These are phyloP conservation scores for Rhabdophis nuchalis DNA, from an alignment of 2,797 vertebrate species.

Conservation along the genomic window DNA sequence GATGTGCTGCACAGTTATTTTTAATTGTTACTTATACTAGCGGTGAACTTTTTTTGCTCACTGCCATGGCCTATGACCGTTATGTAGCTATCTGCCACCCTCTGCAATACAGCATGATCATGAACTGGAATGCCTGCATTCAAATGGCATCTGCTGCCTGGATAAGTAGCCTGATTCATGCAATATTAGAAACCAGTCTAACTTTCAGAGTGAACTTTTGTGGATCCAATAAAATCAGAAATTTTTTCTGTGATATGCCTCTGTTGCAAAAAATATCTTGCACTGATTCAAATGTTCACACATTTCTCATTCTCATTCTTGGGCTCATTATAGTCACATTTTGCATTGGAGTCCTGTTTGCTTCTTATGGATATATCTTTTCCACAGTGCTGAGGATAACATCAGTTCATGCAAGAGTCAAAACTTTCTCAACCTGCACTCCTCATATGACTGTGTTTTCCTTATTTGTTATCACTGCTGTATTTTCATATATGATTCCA, in stretches of 20 bases:
- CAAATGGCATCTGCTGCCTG: neutral
- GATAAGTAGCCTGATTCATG: neutral
- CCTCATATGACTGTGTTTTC: neutral
- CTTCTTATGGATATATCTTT: slow-evolving; percentile 34
- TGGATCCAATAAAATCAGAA: neutral
- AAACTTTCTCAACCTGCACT: neutral
- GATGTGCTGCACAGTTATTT: neutral
- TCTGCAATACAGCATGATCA: neutral
- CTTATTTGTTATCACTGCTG: neutral
- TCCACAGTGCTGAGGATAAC: slow-evolving; percentile 33
- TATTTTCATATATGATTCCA: neutral
- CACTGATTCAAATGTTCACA: neutral
- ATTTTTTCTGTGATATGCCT: slow-evolving; percentile 4
- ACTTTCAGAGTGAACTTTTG: neutral
- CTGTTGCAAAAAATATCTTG: slow-evolving; percentile 23
- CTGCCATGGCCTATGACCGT: neutral
- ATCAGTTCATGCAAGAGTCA: slow-evolving; percentile 37
- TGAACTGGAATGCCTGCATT: neutral
- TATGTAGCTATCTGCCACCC: neutral
- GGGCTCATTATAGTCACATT: neutral
- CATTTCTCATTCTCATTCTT: neutral
- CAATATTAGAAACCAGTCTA: neutral
- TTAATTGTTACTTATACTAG: neutral
- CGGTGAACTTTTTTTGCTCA: neutral
- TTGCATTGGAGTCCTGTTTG: neutral